Conservation (phyloP, 1,140 invertebrate genomes). For the Sitodiplosis mosellana region DNA sequence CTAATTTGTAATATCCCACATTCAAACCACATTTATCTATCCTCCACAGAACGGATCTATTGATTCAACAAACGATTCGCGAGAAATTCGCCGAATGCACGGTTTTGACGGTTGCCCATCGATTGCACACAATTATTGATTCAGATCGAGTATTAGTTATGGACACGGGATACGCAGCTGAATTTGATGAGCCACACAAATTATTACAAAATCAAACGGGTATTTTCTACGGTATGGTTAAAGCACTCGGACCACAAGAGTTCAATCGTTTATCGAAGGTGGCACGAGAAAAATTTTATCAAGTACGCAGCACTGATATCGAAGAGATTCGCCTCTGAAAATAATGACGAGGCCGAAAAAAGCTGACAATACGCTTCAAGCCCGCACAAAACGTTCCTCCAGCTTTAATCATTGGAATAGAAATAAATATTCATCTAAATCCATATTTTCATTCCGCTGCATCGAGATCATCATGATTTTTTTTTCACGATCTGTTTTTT, state of each 20-base stretch:
- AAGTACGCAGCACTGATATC: neutral
- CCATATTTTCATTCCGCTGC: no score
- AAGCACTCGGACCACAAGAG: constrained; percentile 8
- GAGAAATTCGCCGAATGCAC: constrained; percentile 33
- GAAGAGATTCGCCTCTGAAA: no score
- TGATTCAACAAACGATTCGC: constrained; percentile 29
- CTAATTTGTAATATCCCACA: no score
- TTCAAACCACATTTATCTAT: neutral
- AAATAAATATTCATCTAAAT: no score
- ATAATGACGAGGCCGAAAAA: no score
- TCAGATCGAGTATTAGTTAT: constrained; percentile 37
- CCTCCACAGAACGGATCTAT: constrained; percentile 24
- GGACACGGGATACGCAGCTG: constrained; percentile 30
- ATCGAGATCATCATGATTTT: no score
- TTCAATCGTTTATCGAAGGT: neutral
- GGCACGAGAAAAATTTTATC: constrained; percentile 1
- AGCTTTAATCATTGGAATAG: no score
- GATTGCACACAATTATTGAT: constrained; percentile 60
- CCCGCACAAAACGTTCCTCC: no score
- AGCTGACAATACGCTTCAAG: no score
- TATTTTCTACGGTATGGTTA: constrained; percentile 7
- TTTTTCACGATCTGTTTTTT: no score
- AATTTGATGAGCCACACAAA: constrained; percentile 37
- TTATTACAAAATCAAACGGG: constrained; percentile 28
- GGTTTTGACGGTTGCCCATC: constrained; percentile 48